phyloP scores from a whole-genome alignment of 2,888 invertebrate species.

The Stegana nigrithorax region DNA sequence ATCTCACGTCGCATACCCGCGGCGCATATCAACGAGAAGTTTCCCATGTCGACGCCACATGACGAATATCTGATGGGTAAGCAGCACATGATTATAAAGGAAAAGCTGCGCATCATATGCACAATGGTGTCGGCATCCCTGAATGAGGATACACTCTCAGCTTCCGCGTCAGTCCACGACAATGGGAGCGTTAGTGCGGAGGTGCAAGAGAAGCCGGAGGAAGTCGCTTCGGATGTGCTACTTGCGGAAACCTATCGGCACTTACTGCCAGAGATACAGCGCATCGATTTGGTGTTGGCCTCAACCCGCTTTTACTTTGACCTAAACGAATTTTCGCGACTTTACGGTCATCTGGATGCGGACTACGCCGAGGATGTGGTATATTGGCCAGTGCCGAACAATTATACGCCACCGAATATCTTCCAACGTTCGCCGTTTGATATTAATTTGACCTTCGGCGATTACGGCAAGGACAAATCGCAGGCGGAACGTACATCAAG shows the following conservation, averaged over 20 bases:
- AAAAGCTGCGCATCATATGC: slow-evolving; percentile 44
- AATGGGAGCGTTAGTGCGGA: background rate
- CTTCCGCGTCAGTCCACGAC: background rate
- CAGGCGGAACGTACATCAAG: background rate
- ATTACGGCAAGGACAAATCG: slow-evolving; percentile 43
- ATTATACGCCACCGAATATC: slow-evolving; percentile 51
- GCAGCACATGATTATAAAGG: slow-evolving; percentile 53
- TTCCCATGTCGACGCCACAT: slow-evolving; percentile 53
- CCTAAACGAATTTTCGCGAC: slow-evolving; percentile 38
- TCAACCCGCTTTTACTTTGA: slow-evolving; percentile 51
- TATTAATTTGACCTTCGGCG: slow-evolving; percentile 59
- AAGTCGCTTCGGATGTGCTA: slow-evolving; percentile 2
- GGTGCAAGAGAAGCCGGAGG: background rate
- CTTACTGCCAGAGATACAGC: slow-evolving; percentile 56
- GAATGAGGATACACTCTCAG: background rate
- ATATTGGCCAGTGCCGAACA: slow-evolving; percentile 59
- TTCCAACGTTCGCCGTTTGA: slow-evolving; percentile 57
- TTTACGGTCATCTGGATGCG: slow-evolving; percentile 43
- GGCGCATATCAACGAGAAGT: slow-evolving; percentile 55
- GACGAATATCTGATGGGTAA: slow-evolving; percentile 54
- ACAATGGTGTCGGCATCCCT: slow-evolving; percentile 18
- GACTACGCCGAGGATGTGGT: slow-evolving; percentile 49
- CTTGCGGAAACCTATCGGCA: slow-evolving; percentile 40
- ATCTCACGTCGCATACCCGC: slow-evolving; percentile 42
- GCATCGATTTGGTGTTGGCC: slow-evolving; percentile 55